Base-by-base conservation (phyloP, 2,888 invertebrate genomes). In the Athalia cordata region DNA sequence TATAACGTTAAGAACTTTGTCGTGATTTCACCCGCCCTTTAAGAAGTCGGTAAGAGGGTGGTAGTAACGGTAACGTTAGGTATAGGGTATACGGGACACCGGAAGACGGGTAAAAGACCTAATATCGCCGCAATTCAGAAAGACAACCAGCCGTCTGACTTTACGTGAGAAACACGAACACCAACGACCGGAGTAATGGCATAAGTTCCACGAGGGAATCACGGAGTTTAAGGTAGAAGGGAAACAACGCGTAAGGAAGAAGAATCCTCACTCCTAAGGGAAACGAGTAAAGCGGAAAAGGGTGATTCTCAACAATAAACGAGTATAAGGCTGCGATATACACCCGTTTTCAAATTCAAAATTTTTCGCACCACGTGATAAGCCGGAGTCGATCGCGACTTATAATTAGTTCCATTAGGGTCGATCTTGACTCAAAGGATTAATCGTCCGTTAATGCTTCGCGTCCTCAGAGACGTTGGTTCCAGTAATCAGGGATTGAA, bases 111-210 rank as follows among this genome's bases (percentile, higher is more conserved):
- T 50, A 50, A 49, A 66, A 15, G 13, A 67, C 13, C n/a, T 65
- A 65, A 65, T 65, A 47, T n/a, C 29, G n/a, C 45, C 49, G 47
- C 67, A 50, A 67, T 67, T 50, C 50, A 15, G 67, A 13, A 6
- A 45, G 50, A 67, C n/a, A 50, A 67, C 50, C 9, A 55, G 55
- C 4, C 55, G n/a, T 29, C 61, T 61, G 61, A n/a, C 13, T 61
- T 61, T 61, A n/a, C 13, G n/a, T 61, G 61, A 55, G 4, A 55
- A 55, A n/a, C 55, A 11, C 55, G 55, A 55, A n/a, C 55, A 11
- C 29, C 55, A n/a, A 55, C 15, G 47, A 65, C 45, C 7, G 43
- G 47, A 65, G 65, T 47, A 65, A 65, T 47, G 65, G 65, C 47
- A 43, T 8, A 29, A 29, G 29, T 11, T 29, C 8, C 61, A 29